These are phyloP conservation scores for Aporrectodea caliginosa DNA, from an alignment of 1,140 invertebrate genomes.

Conservation along the genomic window DNA sequence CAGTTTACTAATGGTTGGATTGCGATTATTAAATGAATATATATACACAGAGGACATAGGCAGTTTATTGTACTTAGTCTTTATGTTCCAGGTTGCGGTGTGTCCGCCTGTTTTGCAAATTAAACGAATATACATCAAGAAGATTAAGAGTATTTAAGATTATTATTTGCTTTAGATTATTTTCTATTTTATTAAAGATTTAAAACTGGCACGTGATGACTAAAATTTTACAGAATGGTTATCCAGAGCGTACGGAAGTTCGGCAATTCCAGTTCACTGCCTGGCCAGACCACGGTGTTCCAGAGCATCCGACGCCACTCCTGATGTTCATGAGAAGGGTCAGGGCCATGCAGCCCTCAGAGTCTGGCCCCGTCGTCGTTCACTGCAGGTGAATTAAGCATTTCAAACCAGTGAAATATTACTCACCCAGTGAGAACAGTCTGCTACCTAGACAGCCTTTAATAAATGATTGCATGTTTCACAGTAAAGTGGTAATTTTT, in stretches of 20 bases:
- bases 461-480: neutral
- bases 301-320: slow-evolving; percentile 96
- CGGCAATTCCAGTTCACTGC: slow-evolving; percentile 85
- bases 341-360: slow-evolving; percentile 63
- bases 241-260: slow-evolving; percentile 12
- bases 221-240: neutral
- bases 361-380: slow-evolving; percentile 53
- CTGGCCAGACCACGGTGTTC: slow-evolving; percentile 98
- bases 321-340: slow-evolving; percentile 93
- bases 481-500: neutral
- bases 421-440: neutral
- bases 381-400: slow-evolving; percentile 13
- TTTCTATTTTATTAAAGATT: too few species aligned
- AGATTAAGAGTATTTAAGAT: too few species aligned
- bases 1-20: too few species aligned
- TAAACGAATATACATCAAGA: too few species aligned
- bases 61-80: neutral
- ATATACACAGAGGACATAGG: neutral
- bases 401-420: neutral
- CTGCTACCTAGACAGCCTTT: neutral
- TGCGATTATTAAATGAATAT: neutral
- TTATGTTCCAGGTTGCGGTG: neutral
- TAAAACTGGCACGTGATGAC: neutral
- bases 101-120: too few species aligned
- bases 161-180: too few species aligned